Evolutionary conservation across 2,113 vertebrate species (phyloP).

Genomic region (Pachycephala philippinensis): DNA sequence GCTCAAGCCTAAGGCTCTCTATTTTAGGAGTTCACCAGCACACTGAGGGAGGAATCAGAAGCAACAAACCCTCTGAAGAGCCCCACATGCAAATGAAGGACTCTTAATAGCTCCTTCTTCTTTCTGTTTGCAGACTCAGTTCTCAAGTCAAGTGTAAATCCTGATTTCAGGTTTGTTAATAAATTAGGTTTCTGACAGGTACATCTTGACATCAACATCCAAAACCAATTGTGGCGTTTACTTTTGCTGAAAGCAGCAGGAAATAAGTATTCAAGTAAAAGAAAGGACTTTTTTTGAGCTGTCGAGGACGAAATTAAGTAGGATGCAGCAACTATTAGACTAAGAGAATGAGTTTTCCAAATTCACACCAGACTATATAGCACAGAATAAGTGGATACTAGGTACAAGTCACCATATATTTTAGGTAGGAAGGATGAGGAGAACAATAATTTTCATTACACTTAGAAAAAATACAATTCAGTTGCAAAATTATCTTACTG

Average conservation of each 20-base stretch:
- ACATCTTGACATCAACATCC: background rate
- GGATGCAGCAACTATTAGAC: background rate
- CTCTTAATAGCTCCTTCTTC: background rate
- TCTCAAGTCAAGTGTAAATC: background rate
- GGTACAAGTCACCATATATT: background rate
- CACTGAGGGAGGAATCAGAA: background rate
- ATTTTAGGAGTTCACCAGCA: fast-evolving
- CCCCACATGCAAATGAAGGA: background rate
- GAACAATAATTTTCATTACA: background rate
- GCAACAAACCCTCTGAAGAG: background rate
- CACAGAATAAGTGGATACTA: background rate
- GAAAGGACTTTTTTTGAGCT: background rate
- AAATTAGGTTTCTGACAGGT: background rate
- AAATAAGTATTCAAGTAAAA: background rate
- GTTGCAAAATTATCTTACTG: background rate
- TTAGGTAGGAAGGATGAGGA: background rate
- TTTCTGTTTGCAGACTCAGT: background rate
- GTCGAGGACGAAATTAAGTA: background rate
- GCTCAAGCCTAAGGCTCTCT: background rate
- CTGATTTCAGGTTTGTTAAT: background rate
- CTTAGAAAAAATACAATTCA: background rate
- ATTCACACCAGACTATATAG: background rate
- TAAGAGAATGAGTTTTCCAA: background rate
- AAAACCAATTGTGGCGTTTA: background rate
- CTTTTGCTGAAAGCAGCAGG: background rate